Conservation (phyloP, 2,888 invertebrate genomes). For the Chrysolina americana region DNA sequence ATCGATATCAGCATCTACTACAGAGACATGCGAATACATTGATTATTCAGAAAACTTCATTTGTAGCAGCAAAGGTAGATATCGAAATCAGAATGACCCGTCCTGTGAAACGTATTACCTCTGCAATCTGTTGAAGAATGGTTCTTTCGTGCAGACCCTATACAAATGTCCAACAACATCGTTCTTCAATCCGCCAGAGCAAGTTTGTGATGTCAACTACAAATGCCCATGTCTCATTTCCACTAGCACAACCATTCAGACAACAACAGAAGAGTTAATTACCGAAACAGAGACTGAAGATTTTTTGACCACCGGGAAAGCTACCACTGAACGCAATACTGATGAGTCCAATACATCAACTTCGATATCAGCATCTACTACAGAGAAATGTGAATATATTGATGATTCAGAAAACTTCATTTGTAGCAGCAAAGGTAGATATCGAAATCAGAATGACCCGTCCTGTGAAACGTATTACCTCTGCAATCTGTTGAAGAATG, state of each 20-base stretch:
- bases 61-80: conserved; percentile 46
- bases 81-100: conserved; percentile 55
- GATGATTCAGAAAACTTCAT: background rate
- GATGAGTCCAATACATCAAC: background rate
- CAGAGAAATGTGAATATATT: background rate
- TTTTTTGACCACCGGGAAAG: background rate
- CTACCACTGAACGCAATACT: background rate
- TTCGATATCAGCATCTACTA: background rate
- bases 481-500: conserved; percentile 9
- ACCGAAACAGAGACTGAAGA: background rate
- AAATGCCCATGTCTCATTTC: conserved; percentile 59
- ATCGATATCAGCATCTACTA: background rate
- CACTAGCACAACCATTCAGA: background rate
- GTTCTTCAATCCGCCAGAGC: conserved; percentile 66
- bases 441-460: background rate
- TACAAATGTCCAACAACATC: conserved; percentile 28
- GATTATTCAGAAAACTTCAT: conserved; percentile 31
- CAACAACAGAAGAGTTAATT: background rate
- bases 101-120: conserved; percentile 64
- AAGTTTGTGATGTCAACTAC: conserved; percentile 68
- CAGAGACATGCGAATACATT: conserved; percentile 23
- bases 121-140: conserved; percentile 65
- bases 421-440: background rate
- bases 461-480: background rate
- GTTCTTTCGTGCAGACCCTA: conserved; percentile 63